Base-by-base conservation (phyloP, 2,888 invertebrate species). In the Phymatocera aterrima region DNA sequence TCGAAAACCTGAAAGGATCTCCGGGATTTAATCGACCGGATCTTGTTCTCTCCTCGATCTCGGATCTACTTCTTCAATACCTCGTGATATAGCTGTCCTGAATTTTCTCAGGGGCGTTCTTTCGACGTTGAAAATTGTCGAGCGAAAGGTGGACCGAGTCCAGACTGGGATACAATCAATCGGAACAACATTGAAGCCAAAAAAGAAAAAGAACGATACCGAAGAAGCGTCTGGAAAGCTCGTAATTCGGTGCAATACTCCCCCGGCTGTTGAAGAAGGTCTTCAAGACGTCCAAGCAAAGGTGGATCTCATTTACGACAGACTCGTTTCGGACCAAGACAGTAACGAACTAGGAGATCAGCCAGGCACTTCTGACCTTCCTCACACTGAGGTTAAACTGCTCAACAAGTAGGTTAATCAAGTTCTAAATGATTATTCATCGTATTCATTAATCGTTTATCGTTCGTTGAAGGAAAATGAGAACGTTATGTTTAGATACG, bases 271-370 rank as follows among this genome's bases (percentile, higher is more conserved):
- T 1, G 90, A 91, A 82, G 89, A 90, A 40, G 79, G 90, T 48
- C 81, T 91, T n/a, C 86, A 87, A 24, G 91, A 91, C 80, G 87
- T 91, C 18, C 87, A 91, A 1, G 88, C 91, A 8, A 91, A 91
- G 83, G 89, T 91, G 24, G 91, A 91, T 81, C 84, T 90, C n/a
- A 90, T 91, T 60, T 90, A 90, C 80, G 91, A 91, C 83, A 89
- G 86, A 46, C 72, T 78, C 10, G 60, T 78, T 12, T 54, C 78
- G 12, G 78, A 78, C n/a, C 15, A 40, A 2, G 74, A 78, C 6
- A 78, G 78, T 46, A 78, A 78, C 60, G 78, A 78, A 18, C 34
- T 78, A 54, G 31, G 21, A 8, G 78, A 78, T 60, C 78, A 78
- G 46, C 78, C 78, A n/a, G 74, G 60, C 28, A 43, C 74, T n/a